Conservation (phyloP, 1,140 invertebrate species). For the Adelges cooleyi region DNA sequence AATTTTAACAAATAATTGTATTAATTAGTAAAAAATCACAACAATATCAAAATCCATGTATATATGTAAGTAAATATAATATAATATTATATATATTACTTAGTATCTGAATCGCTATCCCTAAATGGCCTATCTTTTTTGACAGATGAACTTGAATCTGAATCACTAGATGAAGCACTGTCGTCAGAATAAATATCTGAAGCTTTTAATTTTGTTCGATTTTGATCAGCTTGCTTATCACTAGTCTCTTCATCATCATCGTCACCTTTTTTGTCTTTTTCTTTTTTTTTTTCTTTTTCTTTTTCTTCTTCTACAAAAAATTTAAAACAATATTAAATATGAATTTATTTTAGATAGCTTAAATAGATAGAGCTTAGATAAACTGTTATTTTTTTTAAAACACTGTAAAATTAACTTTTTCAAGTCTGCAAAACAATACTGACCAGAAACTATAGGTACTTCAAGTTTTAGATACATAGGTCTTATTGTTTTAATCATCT, state of each 20-base stretch:
- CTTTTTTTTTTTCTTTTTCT: constrained; percentile 45
- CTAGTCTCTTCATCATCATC: constrained; percentile 41
- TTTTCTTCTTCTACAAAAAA: constrained; percentile 41
- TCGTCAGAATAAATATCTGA: constrained; percentile 72
- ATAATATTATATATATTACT: constrained; percentile 35
- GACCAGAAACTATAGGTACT: no score
- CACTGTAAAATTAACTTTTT: no score
- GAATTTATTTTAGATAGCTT: no score
- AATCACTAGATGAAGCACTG: constrained; percentile 50
- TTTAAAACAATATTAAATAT: constrained; percentile 17
- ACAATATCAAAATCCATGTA: no score
- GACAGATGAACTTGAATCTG: constrained; percentile 37
- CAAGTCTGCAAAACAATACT: no score
- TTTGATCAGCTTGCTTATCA: constrained; percentile 46
- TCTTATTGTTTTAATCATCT: no score
- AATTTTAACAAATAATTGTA: background rate
- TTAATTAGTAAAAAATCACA: no score
- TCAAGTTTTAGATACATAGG: no score
- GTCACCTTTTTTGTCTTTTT: constrained; percentile 44
- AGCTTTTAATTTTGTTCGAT: constrained; percentile 58
- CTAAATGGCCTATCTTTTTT: background rate
- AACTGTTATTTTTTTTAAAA: no score
- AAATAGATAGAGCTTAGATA: no score
- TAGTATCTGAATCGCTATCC: constrained; percentile 39
- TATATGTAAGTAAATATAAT: no score